Evolutionary conservation across 2,888 invertebrate species (phyloP).

Genomic region (Holacanthella duospinosa): DNA sequence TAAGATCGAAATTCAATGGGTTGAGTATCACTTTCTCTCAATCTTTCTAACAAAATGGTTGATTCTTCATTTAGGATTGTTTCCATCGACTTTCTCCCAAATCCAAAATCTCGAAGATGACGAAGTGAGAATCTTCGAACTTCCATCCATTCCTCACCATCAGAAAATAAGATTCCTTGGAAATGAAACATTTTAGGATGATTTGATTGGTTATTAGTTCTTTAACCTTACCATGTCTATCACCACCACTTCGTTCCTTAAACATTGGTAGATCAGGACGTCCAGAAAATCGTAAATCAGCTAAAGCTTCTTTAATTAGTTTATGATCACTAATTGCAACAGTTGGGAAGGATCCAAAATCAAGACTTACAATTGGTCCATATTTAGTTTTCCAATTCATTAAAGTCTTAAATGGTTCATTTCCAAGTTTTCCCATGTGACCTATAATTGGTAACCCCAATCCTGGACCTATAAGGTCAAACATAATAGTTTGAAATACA

Average conservation of each 20-base stretch:
- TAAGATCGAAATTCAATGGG: conserved; percentile 16
- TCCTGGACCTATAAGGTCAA: background rate
- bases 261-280: conserved; percentile 28
- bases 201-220: background rate
- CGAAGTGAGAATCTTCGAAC: conserved; percentile 12
- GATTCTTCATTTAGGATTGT: conserved; percentile 17
- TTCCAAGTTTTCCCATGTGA: conserved; percentile 8
- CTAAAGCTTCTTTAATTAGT: conserved; percentile 20
- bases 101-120: conserved; percentile 14
- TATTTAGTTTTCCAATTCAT: conserved; percentile 11
- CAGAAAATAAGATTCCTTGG: conserved; percentile 12
- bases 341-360: conserved; percentile 15
- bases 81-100: conserved; percentile 17
- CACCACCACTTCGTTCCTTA: conserved; percentile 26
- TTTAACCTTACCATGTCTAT: conserved; percentile 19
- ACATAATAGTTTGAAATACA: background rate
- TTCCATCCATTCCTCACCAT: conserved; percentile 15
- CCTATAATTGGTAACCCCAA: conserved; percentile 9
- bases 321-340: conserved; percentile 32
- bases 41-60: background rate
- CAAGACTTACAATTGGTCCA: conserved; percentile 12
- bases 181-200: background rate
- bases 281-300: conserved; percentile 20
- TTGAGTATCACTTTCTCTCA: conserved; percentile 14
- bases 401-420: conserved; percentile 7